These are phyloP conservation scores for Dromaius novaehollandiae DNA, from an alignment of 2,113 vertebrate species.

Conservation along the genomic window DNA sequence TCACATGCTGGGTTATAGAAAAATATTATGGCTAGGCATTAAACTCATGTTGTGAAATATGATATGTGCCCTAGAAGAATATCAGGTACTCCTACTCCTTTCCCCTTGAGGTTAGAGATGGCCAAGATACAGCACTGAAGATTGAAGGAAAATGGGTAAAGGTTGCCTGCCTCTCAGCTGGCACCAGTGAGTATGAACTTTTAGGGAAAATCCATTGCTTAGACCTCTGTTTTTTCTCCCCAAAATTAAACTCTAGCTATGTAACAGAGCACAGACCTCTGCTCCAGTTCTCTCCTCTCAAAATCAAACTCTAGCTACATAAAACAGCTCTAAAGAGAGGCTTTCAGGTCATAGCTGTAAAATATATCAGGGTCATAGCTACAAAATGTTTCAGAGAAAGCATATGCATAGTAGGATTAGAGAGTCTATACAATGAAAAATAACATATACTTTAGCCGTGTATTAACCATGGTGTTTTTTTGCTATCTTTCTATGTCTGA, in stretches of 20 bases:
- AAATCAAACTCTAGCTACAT: conserved; percentile 3
- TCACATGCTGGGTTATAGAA: conserved; percentile 11
- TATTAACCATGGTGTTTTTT: neutral
- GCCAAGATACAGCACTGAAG: neutral
- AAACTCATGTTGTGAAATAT: neutral
- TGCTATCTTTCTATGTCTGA: neutral
- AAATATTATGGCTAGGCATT: conserved; percentile 10
- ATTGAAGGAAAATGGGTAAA: neutral
- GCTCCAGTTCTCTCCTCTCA: neutral
- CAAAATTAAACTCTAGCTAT: neutral
- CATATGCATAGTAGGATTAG: neutral
- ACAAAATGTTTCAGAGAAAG: neutral
- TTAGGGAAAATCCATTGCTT: neutral
- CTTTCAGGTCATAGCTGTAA: neutral
- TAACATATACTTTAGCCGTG: neutral
- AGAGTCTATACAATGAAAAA: neutral
- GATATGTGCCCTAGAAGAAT: neutral
- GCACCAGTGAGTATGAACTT: neutral
- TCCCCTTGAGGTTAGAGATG: neutral
- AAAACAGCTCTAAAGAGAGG: neutral
- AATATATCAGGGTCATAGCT: neutral
- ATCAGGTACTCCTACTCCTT: neutral
- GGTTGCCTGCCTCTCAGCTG: neutral
- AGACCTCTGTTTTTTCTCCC: neutral
- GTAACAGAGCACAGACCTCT: neutral